phyloP scores from a whole-genome alignment of 2,113 vertebrate species.

The Myotis davidii region DNA sequence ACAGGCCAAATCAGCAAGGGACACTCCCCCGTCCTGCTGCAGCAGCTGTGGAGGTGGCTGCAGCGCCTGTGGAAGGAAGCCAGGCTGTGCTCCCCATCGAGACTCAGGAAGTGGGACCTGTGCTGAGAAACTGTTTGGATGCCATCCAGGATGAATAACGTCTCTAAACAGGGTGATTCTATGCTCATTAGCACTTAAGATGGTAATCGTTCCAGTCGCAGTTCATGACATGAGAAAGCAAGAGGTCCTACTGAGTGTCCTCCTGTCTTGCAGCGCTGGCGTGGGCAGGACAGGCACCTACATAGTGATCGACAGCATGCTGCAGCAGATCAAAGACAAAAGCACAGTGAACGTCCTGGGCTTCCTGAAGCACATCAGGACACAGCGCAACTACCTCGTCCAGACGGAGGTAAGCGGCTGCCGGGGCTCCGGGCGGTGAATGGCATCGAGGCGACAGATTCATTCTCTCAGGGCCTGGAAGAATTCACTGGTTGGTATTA shows the following conservation, averaged over 20 bases:
- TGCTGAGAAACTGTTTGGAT: neutral
- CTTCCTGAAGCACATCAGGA: slow-evolving; percentile 98
- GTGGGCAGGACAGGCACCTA: slow-evolving; percentile 99
- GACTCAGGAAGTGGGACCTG: neutral
- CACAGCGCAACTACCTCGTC: slow-evolving; percentile 98
- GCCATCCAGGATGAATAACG: neutral
- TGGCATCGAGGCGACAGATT: neutral
- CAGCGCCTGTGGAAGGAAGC: neutral
- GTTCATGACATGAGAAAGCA: neutral
- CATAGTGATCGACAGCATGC: slow-evolving; percentile 99
- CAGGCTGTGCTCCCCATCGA: neutral
- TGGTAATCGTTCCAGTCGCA: neutral
- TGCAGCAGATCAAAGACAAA: slow-evolving; percentile 97
- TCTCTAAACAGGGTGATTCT: neutral
- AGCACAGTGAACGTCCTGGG: slow-evolving; percentile 97
- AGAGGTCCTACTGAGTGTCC: neutral
- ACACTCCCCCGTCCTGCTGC: neutral
- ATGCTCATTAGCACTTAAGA: neutral
- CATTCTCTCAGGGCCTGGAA: neutral
- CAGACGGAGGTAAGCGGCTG: slow-evolving; percentile 94
- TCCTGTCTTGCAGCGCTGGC: slow-evolving; percentile 89
- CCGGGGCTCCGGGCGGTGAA: rapidly evolving
- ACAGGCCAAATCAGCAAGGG: no score
- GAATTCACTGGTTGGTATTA: neutral
- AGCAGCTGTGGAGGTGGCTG: neutral